These are phyloP conservation scores for Squalus acanthias DNA, from an alignment of 2,797 vertebrate genomes.

Conservation along the genomic window DNA sequence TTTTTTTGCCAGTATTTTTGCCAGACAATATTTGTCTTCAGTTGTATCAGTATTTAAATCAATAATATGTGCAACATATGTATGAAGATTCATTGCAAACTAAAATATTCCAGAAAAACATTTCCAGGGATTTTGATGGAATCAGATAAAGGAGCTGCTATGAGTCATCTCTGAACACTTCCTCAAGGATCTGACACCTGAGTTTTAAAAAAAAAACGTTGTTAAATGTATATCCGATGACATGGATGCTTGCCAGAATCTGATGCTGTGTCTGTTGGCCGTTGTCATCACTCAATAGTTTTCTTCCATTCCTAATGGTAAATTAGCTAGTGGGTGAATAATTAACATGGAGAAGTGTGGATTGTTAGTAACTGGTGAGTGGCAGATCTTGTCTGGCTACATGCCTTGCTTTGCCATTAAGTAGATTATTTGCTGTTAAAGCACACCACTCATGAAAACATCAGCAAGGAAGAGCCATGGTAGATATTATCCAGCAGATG, in stretches of 20 bases:
- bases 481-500: neutral
- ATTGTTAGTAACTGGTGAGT: neutral
- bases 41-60: neutral
- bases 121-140: neutral
- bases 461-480: no score
- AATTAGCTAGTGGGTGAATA: neutral
- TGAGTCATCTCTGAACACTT: constrained; percentile 12
- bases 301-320: neutral
- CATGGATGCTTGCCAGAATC: neutral
- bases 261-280: neutral
- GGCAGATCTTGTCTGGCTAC: neutral
- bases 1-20: neutral
- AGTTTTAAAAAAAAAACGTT: neutral
- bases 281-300: neutral
- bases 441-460: no score
- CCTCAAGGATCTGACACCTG: neutral
- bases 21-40: neutral
- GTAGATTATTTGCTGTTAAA: neutral
- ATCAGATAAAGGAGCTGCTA: constrained; percentile 1
- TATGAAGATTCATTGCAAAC: neutral
- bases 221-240: constrained; percentile 21
- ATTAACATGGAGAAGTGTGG: neutral
- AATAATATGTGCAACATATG: neutral
- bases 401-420: neutral
- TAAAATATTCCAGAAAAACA: neutral